phyloP scores from a whole-genome alignment of 2,888 invertebrate genomes.

The Aleiodes testaceus region DNA sequence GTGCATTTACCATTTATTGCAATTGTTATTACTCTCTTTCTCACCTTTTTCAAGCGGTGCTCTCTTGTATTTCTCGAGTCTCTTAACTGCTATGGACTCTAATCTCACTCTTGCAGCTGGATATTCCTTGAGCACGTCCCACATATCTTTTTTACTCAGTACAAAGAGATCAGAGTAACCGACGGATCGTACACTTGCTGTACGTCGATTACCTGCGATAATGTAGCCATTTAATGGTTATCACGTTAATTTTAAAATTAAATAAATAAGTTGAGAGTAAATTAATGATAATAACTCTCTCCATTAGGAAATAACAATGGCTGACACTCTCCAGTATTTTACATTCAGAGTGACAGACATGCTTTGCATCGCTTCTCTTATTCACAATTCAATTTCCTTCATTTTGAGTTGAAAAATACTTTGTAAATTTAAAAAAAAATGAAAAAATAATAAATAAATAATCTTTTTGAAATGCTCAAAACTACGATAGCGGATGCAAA shows the following conservation, averaged over 20 bases:
- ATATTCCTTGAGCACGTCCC: conserved; percentile 98
- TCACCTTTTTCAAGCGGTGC: conserved; percentile 94
- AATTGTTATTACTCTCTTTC: conserved; percentile 19
- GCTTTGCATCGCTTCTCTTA: conserved; percentile 34
- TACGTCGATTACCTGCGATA: conserved; percentile 93
- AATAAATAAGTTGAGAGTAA: conserved; percentile 46
- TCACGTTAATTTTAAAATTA: conserved; percentile 62
- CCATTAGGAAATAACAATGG: conserved; percentile 49
- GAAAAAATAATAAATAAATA: too few relatives aligned
- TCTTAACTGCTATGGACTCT: conserved; percentile 97
- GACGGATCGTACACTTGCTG: conserved; percentile 97
- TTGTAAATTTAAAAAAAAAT: too few relatives aligned
- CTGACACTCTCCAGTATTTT: conserved; percentile 45
- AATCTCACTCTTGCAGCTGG: conserved; percentile 94
- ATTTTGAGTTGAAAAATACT: conserved; percentile 7
- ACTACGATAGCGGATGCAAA: conserved; percentile 45
- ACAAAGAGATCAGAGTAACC: conserved; percentile 99
- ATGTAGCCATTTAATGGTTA: conserved; percentile 73
- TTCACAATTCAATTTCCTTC: conserved; percentile 24
- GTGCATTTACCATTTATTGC: background rate
- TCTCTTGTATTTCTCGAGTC: conserved; percentile 97
- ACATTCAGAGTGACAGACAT: conserved; percentile 37
- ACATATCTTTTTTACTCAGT: conserved; percentile 99
- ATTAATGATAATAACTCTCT: conserved; percentile 42
- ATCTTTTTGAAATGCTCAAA: conserved; percentile 38